These are phyloP conservation scores for Diarsia dahlii DNA, from an alignment of 2,888 invertebrate genomes.

Conservation along the genomic window DNA sequence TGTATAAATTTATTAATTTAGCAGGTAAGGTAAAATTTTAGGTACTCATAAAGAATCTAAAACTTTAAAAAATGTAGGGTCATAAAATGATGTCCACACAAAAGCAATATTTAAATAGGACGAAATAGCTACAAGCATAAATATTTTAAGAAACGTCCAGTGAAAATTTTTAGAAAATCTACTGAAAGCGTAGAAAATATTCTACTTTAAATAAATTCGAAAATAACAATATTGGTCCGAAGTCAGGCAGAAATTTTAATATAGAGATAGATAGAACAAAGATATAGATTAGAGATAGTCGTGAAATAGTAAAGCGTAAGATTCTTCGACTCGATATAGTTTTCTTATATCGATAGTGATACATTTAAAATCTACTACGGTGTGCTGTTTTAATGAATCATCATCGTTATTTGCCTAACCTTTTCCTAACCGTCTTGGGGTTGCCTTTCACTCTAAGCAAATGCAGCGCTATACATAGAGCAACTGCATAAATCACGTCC, in stretches of 20 bases:
- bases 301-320: constrained; percentile 47
- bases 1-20: constrained; percentile 7
- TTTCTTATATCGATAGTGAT: constrained; percentile 60
- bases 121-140: constrained; percentile 49
- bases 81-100: constrained; percentile 4
- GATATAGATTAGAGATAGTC: constrained; percentile 37
- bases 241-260: constrained; percentile 74
- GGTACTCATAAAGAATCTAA: constrained; percentile 15
- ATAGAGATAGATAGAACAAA: constrained; percentile 54
- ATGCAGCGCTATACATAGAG: not conserved
- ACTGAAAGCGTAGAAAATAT: constrained; percentile 74
- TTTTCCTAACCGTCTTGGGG: not conserved
- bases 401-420: too few species aligned
- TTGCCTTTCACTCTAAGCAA: not conserved
- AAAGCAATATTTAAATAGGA: constrained; percentile 26
- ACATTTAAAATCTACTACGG: constrained; percentile 16
- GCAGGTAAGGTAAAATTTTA: constrained; percentile 15
- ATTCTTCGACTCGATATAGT: constrained; percentile 44
- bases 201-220: constrained; percentile 81
- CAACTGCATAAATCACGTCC: not conserved
- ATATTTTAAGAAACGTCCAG: constrained; percentile 38
- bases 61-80: constrained; percentile 10
- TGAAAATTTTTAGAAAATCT: constrained; percentile 67
- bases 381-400: not conserved
- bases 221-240: constrained; percentile 84